Evolutionary conservation across 2,113 vertebrate genomes (phyloP).

Genomic region (Corythornis madagascariensis): DNA sequence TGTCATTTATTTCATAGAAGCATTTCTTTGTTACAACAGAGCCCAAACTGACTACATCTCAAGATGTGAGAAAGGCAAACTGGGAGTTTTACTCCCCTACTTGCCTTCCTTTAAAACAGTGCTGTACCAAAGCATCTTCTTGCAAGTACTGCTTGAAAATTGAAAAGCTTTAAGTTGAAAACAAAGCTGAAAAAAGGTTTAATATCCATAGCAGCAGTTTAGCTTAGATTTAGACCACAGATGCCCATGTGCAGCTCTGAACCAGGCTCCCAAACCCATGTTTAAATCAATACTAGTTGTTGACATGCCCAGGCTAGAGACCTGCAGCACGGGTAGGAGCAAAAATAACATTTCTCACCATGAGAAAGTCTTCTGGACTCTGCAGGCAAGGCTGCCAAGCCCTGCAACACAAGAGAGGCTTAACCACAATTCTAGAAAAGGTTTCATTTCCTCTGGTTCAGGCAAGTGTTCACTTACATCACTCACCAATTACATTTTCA

Average conservation of each 20-base stretch:
- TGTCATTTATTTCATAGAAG: background rate
- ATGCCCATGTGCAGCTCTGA: background rate
- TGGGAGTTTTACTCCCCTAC: background rate
- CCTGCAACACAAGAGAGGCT: accelerated
- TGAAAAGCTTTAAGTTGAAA: background rate
- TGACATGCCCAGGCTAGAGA: background rate
- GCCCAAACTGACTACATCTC: background rate
- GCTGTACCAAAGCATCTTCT: background rate
- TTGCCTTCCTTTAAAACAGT: background rate
- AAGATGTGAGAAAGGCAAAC: background rate
- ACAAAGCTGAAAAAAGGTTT: background rate
- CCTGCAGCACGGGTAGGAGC: accelerated
- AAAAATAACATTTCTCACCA: background rate
- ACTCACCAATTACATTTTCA: background rate
- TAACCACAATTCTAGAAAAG: background rate
- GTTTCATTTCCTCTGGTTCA: background rate
- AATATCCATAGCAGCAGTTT: background rate
- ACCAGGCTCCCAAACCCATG: background rate
- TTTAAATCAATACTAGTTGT: background rate
- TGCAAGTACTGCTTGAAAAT: background rate
- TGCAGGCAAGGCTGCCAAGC: background rate
- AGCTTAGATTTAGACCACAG: background rate
- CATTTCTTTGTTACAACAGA: background rate
- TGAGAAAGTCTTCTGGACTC: background rate
- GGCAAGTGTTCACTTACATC: background rate